Evolutionary conservation across 2,113 vertebrate genomes (phyloP).

Genomic region (Coryphaenoides rupestris): DNA sequence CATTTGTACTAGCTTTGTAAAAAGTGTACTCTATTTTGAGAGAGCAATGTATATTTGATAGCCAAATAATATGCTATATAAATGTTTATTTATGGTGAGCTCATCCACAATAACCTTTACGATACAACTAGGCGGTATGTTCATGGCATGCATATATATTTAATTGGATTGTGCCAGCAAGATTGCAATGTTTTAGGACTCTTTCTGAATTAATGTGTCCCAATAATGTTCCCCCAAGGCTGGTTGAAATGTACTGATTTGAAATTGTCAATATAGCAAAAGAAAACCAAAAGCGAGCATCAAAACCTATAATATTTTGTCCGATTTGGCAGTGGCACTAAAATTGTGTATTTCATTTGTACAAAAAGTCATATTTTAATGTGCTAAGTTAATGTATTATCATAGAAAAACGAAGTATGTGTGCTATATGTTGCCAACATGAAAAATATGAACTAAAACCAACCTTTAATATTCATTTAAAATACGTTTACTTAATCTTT

Average conservation of each 20-base stretch:
- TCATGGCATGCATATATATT: slow-evolving; percentile 51
- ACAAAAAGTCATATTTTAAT: slow-evolving; percentile 8
- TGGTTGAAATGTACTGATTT: no score
- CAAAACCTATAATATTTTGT: no score
- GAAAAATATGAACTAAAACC: not conserved
- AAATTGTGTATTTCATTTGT: no score
- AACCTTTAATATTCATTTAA: not conserved
- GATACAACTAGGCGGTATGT: slow-evolving; percentile 24
- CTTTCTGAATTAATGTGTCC: no score
- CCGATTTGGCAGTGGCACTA: no score
- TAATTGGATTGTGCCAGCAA: slow-evolving; percentile 25
- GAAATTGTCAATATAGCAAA: no score
- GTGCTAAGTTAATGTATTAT: not conserved
- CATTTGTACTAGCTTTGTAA: slow-evolving; percentile 73
- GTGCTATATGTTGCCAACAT: no score
- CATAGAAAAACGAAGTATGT: not conserved
- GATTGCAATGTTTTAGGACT: slow-evolving; percentile 12
- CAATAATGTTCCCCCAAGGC: no score
- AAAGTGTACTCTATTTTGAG: slow-evolving; percentile 70
- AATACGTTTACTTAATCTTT: not conserved
- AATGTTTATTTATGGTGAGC: slow-evolving; percentile 60
- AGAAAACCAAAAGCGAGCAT: no score
- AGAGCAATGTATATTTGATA: slow-evolving; percentile 71
- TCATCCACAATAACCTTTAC: slow-evolving; percentile 26
- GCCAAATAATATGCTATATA: slow-evolving; percentile 43